phyloP scores from a whole-genome alignment of 2,888 invertebrate genomes.

The Aphodius sticticus region DNA sequence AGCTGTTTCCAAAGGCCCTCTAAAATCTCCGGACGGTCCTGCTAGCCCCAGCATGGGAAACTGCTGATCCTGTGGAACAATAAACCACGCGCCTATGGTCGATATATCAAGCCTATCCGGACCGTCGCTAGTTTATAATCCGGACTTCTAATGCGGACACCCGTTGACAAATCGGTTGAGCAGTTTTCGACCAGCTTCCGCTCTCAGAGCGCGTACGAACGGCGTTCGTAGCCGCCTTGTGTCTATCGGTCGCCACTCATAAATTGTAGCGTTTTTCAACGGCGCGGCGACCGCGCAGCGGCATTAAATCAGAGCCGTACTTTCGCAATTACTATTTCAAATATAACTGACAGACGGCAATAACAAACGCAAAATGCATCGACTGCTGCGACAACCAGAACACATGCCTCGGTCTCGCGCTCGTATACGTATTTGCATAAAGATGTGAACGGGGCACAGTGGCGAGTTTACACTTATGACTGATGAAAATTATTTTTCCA shows the following conservation, averaged over 20 bases:
- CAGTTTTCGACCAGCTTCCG: not conserved
- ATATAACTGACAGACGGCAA: not conserved
- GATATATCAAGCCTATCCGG: not conserved
- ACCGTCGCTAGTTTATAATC: not conserved
- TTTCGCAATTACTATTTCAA: conserved; percentile 4
- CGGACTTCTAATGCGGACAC: not conserved
- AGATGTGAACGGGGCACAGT: not conserved
- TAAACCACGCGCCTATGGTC: not conserved
- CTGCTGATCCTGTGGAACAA: not conserved
- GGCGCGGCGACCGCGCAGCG: not conserved
- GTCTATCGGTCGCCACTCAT: not conserved
- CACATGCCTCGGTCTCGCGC: not conserved
- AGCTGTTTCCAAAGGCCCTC: too few relatives aligned
- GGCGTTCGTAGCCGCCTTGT: not conserved
- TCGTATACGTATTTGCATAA: not conserved
- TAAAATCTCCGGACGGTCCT: not conserved
- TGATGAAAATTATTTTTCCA: too few relatives aligned
- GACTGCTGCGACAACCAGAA: not conserved
- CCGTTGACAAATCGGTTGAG: not conserved
- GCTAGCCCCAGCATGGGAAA: not conserved
- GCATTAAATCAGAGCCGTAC: not conserved
- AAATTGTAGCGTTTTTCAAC: not conserved
- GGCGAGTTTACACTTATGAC: too few relatives aligned
- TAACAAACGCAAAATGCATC: not conserved
- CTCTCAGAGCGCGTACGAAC: not conserved